Evolutionary conservation across 2,888 invertebrate species (phyloP), one percentile per base, ranked within the genome.

Genomic region (Orthosia cruda): DNA sequence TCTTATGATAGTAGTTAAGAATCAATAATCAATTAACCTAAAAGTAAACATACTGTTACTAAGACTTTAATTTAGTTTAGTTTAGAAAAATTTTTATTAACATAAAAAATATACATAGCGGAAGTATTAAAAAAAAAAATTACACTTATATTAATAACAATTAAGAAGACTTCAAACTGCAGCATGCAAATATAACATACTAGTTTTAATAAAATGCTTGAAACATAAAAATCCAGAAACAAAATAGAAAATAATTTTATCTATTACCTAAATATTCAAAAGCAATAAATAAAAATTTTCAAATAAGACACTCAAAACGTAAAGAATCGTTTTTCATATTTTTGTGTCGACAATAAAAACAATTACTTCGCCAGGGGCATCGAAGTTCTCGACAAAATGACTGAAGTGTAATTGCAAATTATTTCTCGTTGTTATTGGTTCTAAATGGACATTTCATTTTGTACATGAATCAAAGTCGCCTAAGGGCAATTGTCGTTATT

Each of bases 371-470:
- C 65, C 59, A 23, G 63, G 45, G 45, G 83, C 67, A 55, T 57
- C 58, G 47, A 83, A 81, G 65, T 69, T 68, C 54, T 81, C 58
- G 65, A 78, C 72, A 69, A 83, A 78, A 77, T 78, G 57, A 47
- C 72, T 83, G 62, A 81, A 78, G 78, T 78, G 65, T 83, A 79
- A 72, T 83, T 81, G 65, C n/a, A 26, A 81, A 84, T 79, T 71
- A 84, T 82, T 74, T 74, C 71, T 69, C 47, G 71, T 74, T 84
- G 64, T 83, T 71, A 68, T 71, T 69, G 66, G 73, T 68, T 68
- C 58, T 57, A 69, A 74, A 70, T 61, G 54, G 58, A 58, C 32
- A n/a, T n/a, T 58, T 18, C 50, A 61, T 68, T 74, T 81, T 71
- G 65, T 69, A 70, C 54, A 69, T 69, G 55, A 77, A 70, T 80